These are phyloP conservation scores for Macrochelys suwanniensis DNA, from an alignment of 2,797 vertebrate genomes.

Conservation along the genomic window DNA sequence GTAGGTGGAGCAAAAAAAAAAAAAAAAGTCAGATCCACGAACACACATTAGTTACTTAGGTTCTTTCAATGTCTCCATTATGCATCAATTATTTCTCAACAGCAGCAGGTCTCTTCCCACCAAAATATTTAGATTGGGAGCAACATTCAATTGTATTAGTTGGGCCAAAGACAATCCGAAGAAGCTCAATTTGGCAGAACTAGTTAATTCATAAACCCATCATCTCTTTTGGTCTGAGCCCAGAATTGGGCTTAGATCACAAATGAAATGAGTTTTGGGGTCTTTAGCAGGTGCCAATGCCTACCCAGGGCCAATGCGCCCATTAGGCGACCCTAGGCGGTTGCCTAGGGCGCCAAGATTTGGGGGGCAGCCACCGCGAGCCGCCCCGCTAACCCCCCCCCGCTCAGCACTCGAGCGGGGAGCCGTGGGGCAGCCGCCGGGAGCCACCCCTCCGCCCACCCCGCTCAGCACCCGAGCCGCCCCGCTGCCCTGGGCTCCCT, in stretches of 20 bases:
- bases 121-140: background rate
- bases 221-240: background rate
- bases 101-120: background rate
- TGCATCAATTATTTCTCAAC: background rate
- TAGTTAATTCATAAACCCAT: rapidly evolving
- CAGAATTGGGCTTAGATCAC: background rate
- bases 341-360: too few species aligned
- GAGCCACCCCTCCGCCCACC: too few species aligned
- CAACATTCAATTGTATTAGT: background rate
- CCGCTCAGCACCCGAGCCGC: too few species aligned
- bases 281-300: background rate
- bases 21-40: background rate
- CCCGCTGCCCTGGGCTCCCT: too few species aligned
- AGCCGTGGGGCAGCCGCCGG: too few species aligned
- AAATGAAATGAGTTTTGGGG: rapidly evolving
- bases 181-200: rapidly evolving
- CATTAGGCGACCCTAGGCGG: too few species aligned
- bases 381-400: too few species aligned
- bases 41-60: background rate
- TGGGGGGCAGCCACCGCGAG: too few species aligned
- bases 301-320: background rate
- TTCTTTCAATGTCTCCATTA: rapidly evolving
- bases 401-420: too few species aligned
- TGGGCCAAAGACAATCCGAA: background rate
- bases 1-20: rapidly evolving